phyloP scores from a whole-genome alignment of 1,140 invertebrate genomes.

The Aphaenogaster ashmeadi region DNA sequence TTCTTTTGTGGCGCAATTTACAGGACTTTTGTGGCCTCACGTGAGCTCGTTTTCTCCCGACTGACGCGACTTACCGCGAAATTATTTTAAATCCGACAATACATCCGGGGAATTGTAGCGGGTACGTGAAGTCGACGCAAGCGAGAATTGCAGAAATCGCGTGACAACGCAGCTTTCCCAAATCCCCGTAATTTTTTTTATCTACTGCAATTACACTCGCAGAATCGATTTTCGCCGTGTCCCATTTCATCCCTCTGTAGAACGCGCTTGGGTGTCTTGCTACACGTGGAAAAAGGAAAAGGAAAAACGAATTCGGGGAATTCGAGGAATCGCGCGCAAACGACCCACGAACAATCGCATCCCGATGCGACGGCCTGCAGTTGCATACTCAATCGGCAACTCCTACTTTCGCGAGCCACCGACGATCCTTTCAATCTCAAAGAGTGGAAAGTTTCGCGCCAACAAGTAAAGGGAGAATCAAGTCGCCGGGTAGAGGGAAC shows the following conservation, averaged over 20 bases:
- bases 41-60: constrained; percentile 16
- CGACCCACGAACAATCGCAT: constrained; percentile 37
- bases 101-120: not conserved
- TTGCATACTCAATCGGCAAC: constrained; percentile 50
- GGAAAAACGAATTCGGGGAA: not conserved
- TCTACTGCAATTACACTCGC: not conserved
- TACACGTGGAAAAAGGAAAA: not conserved
- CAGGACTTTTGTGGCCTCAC: not conserved
- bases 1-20: constrained; percentile 9
- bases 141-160: constrained; percentile 18
- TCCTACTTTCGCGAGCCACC: constrained; percentile 35
- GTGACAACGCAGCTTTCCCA: not conserved
- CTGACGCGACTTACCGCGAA: constrained; percentile 20
- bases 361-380: constrained; percentile 29
- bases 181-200: constrained; percentile 13
- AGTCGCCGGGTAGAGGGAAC: constrained; percentile 10
- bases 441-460: constrained; percentile 56
- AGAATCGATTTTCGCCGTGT: constrained; percentile 24
- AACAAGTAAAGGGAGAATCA: constrained; percentile 50
- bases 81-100: constrained; percentile 47
- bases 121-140: not conserved
- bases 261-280: not conserved
- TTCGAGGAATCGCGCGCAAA: constrained; percentile 23
- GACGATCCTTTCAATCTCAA: constrained; percentile 58
- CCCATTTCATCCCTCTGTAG: not conserved